A percentile compares a stretch with the other conserved stretches of the same genome.
Conservation (phyloP, 30 jellyfish, hydroid and myxozoan species). For the Phacellophora camtschatica region DNA sequence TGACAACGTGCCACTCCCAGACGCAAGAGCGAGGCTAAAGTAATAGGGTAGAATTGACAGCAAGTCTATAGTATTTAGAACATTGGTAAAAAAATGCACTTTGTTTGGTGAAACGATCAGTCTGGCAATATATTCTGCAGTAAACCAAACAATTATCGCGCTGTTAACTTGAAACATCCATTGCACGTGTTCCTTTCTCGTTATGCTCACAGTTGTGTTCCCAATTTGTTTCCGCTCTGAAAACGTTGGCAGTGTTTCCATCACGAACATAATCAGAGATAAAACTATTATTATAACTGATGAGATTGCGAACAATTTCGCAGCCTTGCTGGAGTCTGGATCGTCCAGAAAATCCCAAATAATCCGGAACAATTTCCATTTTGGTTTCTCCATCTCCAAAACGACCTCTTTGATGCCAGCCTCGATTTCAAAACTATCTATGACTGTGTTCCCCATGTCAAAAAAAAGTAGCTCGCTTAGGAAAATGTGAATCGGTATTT, state of each 20-base stretch:
- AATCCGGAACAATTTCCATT: constrained; percentile 57
- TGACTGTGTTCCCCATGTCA: constrained; percentile 77
- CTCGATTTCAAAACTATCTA: constrained; percentile 76
- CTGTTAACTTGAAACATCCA: constrained; percentile 86
- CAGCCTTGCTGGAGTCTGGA: constrained; percentile 88
- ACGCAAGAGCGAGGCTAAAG: constrained; percentile 50
- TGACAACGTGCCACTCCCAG: constrained; percentile 40
- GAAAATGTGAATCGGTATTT: constrained; percentile 81
- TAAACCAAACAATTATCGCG: constrained; percentile 88
- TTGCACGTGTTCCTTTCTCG: constrained; percentile 65
- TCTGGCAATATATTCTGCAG: constrained; percentile 78
- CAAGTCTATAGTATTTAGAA: constrained; percentile 75
- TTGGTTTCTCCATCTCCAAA: constrained; percentile 55
- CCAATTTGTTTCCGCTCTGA: constrained; percentile 19
- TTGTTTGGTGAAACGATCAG: constrained; percentile 80
- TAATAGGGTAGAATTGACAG: constrained; percentile 87
- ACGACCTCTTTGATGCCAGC: constrained; percentile 88
- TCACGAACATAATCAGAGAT: constrained; percentile 82
- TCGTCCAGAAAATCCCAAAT: constrained; percentile 85
- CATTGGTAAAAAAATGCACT: constrained; percentile 57
- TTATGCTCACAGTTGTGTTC: background rate
- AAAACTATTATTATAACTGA: constrained; percentile 68
- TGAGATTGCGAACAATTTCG: constrained; percentile 78
- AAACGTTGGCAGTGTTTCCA: constrained; percentile 85
- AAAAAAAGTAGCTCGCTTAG: constrained; percentile 75